Evolutionary conservation across 2,113 vertebrate species (phyloP).

Genomic region (Himantopus leucocephalus): DNA sequence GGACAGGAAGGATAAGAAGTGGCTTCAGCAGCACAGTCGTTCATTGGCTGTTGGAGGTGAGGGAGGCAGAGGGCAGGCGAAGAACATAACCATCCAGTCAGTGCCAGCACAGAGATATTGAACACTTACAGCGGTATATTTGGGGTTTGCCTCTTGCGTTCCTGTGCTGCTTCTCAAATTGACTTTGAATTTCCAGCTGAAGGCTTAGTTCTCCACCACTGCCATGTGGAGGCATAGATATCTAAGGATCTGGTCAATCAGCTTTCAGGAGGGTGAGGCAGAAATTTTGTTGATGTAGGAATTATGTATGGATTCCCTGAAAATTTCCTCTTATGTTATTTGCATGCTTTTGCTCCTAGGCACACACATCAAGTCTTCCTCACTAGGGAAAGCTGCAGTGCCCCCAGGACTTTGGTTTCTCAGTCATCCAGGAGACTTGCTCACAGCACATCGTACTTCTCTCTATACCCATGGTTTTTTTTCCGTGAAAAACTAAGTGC

Average conservation of each 20-base stretch:
- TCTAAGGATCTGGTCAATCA: neutral
- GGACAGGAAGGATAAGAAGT: neutral
- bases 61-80: neutral
- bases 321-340: neutral
- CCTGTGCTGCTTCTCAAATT: neutral
- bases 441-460: neutral
- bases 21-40: neutral
- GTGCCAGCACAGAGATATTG: neutral
- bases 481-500: neutral
- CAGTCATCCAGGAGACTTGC: neutral
- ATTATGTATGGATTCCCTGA: neutral
- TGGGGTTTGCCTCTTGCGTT: neutral
- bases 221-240: neutral
- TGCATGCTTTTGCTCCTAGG: neutral
- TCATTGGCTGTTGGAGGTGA: neutral
- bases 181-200: neutral
- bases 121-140: neutral
- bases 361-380: neutral
- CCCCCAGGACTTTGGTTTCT: neutral
- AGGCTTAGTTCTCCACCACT: neutral
- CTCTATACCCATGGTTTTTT: neutral
- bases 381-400: neutral
- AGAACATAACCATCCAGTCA: neutral
- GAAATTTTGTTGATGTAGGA: neutral
- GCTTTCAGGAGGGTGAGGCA: neutral